Percentiles rank a stretch among this genome's conserved stretches.
phyloP scores from a whole-genome alignment of 2,113 vertebrate species.

The Hemibagrus wyckioides region DNA sequence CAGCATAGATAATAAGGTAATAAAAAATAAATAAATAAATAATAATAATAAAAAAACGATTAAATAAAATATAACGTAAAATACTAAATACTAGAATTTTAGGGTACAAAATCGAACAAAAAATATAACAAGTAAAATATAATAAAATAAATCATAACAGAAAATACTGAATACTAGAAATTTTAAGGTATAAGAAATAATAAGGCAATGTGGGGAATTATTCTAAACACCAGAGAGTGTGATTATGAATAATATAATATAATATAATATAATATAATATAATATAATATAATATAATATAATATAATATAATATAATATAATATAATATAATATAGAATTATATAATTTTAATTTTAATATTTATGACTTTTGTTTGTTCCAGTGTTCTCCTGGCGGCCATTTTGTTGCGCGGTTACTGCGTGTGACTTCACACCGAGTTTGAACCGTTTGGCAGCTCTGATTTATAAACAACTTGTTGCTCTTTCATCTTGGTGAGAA shows the following conservation, averaged over 20 bases:
- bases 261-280: not conserved
- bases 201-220: no score
- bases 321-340: not conserved
- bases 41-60: no score
- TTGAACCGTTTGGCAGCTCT: conserved; percentile 44
- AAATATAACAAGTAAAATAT: no score
- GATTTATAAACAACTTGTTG: conserved; percentile 33
- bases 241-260: not conserved
- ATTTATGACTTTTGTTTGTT: conserved; percentile 34
- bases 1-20: no score
- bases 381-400: not conserved
- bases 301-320: not conserved
- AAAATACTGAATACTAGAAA: no score
- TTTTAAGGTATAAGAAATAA: no score
- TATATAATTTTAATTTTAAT: not conserved
- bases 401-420: not conserved
- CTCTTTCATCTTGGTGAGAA: not conserved
- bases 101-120: no score
- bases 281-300: not conserved
- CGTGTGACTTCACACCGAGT: conserved; percentile 14
- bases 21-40: no score
- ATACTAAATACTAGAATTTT: no score
- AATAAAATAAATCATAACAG: no score
- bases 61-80: no score
- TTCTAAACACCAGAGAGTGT: no score